These are phyloP conservation scores for Andricus grossulariae DNA, from an alignment of 1,140 invertebrate species.

Conservation along the genomic window DNA sequence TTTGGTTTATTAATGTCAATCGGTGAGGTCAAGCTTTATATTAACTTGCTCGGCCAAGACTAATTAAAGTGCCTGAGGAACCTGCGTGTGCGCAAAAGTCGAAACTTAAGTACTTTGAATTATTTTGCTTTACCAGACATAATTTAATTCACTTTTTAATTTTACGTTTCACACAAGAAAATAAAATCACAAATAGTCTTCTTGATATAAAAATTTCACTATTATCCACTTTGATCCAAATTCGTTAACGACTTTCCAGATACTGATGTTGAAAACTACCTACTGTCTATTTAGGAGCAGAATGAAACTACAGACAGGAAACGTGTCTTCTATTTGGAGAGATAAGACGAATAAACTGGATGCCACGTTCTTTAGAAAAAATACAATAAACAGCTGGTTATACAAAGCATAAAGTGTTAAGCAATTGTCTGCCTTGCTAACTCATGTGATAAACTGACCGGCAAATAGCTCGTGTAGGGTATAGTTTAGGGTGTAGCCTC, in stretches of 20 bases:
- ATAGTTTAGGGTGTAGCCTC: too few species aligned
- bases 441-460: not conserved
- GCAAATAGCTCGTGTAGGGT: not conserved
- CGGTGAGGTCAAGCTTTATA: constrained; percentile 41
- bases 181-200: not conserved
- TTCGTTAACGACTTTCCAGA: not conserved
- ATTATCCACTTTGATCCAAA: not conserved
- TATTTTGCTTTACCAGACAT: too few species aligned
- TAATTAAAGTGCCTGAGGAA: constrained; percentile 5
- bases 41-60: not conserved
- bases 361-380: not conserved
- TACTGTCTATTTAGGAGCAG: too few species aligned
- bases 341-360: not conserved
- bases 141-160: too few species aligned
- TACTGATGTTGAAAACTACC: constrained; percentile 1
- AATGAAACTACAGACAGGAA: too few species aligned
- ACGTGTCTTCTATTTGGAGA: too few species aligned
- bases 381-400: constrained; percentile 1
- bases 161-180: not conserved
- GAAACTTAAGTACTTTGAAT: not conserved
- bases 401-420: constrained; percentile 4
- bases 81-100: not conserved
- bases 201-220: not conserved
- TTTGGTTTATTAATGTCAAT: constrained; percentile 44
- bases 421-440: not conserved